Conservation (phyloP, 92 coral and sea anemone species). For the Actinernus sp. region DNA sequence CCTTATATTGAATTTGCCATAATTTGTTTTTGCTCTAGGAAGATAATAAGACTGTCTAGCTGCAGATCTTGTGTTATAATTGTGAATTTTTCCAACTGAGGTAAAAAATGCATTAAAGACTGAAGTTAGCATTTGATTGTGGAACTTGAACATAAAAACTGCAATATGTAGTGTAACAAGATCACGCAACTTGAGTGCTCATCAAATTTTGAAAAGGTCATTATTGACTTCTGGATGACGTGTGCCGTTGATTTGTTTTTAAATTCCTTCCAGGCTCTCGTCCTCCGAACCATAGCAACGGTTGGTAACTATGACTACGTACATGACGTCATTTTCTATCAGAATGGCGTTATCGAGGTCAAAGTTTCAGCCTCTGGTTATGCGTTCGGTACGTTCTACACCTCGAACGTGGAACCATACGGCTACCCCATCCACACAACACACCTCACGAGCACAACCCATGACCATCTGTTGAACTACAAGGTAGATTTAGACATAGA, state of each 20-base stretch:
- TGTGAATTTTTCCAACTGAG: too few species aligned
- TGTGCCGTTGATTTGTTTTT: background rate
- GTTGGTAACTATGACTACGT: constrained; percentile 83
- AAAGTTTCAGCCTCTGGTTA: constrained; percentile 81
- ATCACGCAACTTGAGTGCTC: too few species aligned
- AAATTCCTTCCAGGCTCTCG: constrained; percentile 51
- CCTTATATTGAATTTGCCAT: too few species aligned
- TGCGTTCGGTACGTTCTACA: constrained; percentile 53
- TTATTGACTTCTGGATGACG: background rate
- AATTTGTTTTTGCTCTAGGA: too few species aligned
- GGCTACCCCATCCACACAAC: constrained; percentile 63
- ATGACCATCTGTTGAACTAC: constrained; percentile 78
- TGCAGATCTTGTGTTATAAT: too few species aligned
- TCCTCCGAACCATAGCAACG: constrained; percentile 72
- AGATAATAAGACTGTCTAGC: too few species aligned
- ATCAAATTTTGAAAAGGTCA: too few species aligned
- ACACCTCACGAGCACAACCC: constrained; percentile 65
- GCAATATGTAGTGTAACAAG: too few species aligned
- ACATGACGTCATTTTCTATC: constrained; percentile 88
- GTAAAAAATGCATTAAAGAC: too few species aligned
- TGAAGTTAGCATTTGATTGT: too few species aligned
- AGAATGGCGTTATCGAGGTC: constrained; percentile 83
- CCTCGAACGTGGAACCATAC: constrained; percentile 18
- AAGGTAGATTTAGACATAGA: constrained; percentile 79
- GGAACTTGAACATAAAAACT: too few species aligned